Conservation (phyloP, 2,113 vertebrate genomes). For the Symphodus melops region DNA sequence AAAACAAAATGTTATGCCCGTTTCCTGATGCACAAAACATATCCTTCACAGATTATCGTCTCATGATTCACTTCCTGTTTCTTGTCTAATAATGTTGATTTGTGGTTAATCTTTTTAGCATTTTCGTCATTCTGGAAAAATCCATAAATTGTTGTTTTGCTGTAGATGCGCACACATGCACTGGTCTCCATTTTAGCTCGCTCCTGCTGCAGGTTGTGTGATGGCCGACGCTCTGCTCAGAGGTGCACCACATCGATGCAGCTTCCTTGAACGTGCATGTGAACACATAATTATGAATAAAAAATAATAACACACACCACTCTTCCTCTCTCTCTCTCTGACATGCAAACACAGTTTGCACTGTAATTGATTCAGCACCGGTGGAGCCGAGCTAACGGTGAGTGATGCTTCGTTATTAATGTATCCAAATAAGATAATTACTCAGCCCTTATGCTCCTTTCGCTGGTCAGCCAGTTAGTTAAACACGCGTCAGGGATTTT, state of each 20-base stretch:
- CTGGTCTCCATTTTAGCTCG: conserved; percentile 73
- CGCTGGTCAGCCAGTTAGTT: conserved; percentile 72
- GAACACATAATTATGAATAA: conserved; percentile 12
- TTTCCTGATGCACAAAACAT: conserved; percentile 28
- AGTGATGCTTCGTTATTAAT: conserved; percentile 73
- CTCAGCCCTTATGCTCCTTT: conserved; percentile 71
- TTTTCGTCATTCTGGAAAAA: conserved; percentile 28
- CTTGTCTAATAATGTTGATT: conserved; percentile 51
- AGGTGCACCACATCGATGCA: conserved; percentile 27
- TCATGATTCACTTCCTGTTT: conserved; percentile 52
- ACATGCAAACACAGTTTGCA: conserved; percentile 34
- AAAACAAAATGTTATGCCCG: conserved; percentile 36
- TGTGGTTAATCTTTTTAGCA: conserved; percentile 49
- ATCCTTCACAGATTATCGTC: conserved; percentile 58
- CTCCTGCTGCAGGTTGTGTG: conserved; percentile 61
- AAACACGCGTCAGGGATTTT: conserved; percentile 82
- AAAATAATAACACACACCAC: not conserved
- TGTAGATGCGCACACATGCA: conserved; percentile 28
- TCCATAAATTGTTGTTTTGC: conserved; percentile 21
- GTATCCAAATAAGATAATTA: conserved; percentile 80
- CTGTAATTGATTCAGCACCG: conserved; percentile 59
- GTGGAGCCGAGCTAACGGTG: conserved; percentile 52
- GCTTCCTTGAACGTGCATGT: conserved; percentile 7
- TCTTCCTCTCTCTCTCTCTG: not conserved
- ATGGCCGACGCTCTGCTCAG: conserved; percentile 68